phyloP scores from a whole-genome alignment of 92 coral and sea anemone species.

The Blastomussa wellsi region DNA sequence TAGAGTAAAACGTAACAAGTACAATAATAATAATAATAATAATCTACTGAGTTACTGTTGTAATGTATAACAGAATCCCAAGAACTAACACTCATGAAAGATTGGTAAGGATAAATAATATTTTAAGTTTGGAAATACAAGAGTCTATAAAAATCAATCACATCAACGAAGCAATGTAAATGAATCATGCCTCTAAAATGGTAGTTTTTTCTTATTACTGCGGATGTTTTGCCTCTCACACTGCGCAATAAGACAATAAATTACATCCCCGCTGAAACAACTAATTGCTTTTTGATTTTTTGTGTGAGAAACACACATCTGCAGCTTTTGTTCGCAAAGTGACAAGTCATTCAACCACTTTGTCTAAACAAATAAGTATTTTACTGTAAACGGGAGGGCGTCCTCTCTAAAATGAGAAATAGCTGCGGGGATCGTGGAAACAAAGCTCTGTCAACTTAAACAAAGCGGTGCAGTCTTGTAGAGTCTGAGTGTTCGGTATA shows the following conservation, averaged over 20 bases:
- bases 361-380: not conserved
- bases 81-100: not conserved
- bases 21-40: too few relatives aligned
- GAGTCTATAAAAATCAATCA: not conserved
- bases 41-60: not conserved
- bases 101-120: not conserved
- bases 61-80: not conserved
- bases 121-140: not conserved
- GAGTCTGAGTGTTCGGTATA: slow-evolving; percentile 1
- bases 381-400: slow-evolving; percentile 5
- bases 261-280: slow-evolving; percentile 6
- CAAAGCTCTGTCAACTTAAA: not conserved
- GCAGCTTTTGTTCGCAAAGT: slow-evolving; percentile 15
- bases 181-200: not conserved
- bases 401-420: slow-evolving; percentile 4
- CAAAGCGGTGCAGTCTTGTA: not conserved
- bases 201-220: not conserved
- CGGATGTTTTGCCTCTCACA: slow-evolving; percentile 14
- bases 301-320: slow-evolving; percentile 38
- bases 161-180: not conserved
- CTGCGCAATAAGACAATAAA: slow-evolving; percentile 11
- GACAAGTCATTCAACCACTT: slow-evolving; percentile 18
- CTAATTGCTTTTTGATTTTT: slow-evolving; percentile 29
- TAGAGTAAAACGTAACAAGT: not conserved
- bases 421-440: slow-evolving; percentile 23